These are phyloP conservation scores for Drosophila rhopaloa DNA, from an alignment of 1,140 invertebrate species.

Conservation along the genomic window DNA sequence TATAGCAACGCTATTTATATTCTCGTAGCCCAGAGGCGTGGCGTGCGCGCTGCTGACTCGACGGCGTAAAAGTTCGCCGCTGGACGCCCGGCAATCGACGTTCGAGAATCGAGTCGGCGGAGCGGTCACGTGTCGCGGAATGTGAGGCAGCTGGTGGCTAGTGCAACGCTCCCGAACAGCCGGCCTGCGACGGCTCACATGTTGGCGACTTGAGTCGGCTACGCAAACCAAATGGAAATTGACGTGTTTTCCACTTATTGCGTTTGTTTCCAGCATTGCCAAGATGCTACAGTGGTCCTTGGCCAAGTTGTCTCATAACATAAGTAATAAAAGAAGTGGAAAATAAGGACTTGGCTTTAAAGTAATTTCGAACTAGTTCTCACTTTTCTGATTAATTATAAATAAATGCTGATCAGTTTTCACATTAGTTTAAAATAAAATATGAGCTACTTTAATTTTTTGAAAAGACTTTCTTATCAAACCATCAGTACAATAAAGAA, in stretches of 20 bases:
- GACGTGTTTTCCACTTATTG: constrained; percentile 55
- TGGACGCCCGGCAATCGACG: background rate
- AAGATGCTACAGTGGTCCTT: constrained; percentile 6
- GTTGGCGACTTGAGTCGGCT: constrained; percentile 70
- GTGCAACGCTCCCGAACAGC: constrained; percentile 72
- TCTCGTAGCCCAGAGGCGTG: constrained; percentile 58
- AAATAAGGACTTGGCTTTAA: too few species aligned
- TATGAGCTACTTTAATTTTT: too few species aligned
- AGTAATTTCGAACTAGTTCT: too few species aligned
- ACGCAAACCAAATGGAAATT: constrained; percentile 66
- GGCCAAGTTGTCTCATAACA: too few species aligned
- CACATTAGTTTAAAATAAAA: too few species aligned
- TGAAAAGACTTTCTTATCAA: too few species aligned
- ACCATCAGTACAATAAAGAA: too few species aligned
- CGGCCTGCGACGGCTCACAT: constrained; percentile 60
- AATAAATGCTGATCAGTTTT: too few species aligned
- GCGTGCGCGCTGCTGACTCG: constrained; percentile 49
- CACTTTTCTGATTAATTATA: too few species aligned
- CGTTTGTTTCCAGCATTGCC: constrained; percentile 33
- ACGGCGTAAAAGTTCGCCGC: constrained; percentile 24
- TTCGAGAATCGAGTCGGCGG: constrained; percentile 9
- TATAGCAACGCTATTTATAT: constrained; percentile 73
- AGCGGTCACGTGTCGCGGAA: constrained; percentile 69
- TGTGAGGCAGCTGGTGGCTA: constrained; percentile 55
- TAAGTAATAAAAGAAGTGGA: too few species aligned